A percentile compares a stretch with the other conserved stretches of the same genome.
phyloP scores from a whole-genome alignment of 2,797 vertebrate species.

The Gadopsis marmoratus region DNA sequence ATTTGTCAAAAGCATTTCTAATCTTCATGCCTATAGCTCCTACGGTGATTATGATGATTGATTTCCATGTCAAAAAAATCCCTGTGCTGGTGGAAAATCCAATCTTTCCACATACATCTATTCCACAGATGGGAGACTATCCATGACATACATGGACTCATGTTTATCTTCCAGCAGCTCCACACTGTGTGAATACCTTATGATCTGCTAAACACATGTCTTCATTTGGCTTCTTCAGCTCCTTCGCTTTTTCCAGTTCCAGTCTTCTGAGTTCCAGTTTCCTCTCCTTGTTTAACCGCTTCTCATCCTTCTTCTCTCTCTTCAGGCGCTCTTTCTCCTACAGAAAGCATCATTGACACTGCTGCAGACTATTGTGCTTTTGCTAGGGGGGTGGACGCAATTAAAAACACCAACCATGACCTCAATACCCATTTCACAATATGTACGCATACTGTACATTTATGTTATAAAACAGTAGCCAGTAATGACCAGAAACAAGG shows the following conservation, averaged over 20 bases:
- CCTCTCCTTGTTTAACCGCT: conserved; percentile 94
- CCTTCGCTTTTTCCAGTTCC: conserved; percentile 95
- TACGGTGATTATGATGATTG: conserved; percentile 44
- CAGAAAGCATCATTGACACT: conserved; percentile 9
- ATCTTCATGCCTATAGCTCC: conserved; percentile 42
- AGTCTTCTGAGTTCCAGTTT: conserved; percentile 92
- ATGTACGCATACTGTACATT: neutral
- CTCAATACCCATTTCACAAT: neutral
- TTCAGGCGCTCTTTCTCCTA: conserved; percentile 95
- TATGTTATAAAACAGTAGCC: neutral
- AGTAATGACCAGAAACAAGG: neutral
- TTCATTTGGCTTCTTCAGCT: conserved; percentile 96
- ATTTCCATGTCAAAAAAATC: conserved; percentile 32
- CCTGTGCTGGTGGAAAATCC: conserved; percentile 25
- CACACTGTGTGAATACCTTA: conserved; percentile 86
- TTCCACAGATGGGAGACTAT: conserved; percentile 49
- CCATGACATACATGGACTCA: conserved; percentile 27
- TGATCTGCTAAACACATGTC: conserved; percentile 97
- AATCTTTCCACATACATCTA: conserved; percentile 35
- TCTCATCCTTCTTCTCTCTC: conserved; percentile 95
- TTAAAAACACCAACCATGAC: neutral
- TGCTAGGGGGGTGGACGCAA: neutral
- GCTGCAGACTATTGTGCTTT: conserved; percentile 3
- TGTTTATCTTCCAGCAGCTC: conserved; percentile 44
- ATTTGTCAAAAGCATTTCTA: conserved; percentile 43